Evolutionary conservation across 2,888 invertebrate genomes (phyloP).

Genomic region (Diarsia mendica): DNA sequence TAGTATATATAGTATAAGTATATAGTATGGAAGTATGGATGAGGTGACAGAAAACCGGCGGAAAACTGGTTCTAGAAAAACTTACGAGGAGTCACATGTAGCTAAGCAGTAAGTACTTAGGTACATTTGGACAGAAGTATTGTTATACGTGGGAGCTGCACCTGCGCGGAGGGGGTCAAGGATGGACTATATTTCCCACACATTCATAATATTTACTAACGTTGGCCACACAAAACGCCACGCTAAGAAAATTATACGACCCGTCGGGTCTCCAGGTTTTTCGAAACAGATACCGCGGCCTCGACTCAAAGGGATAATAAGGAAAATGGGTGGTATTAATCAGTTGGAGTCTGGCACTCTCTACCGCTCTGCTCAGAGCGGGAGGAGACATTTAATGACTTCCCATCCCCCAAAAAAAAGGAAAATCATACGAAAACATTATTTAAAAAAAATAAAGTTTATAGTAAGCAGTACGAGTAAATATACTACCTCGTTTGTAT

Average conservation of each 20-base stretch:
- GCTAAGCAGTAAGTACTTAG: slow-evolving; percentile 55
- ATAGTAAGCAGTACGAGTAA: no score
- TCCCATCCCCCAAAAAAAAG: no score
- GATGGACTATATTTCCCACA: slow-evolving; percentile 77
- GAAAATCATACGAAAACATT: not conserved
- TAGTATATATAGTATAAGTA: no score
- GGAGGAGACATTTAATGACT: no score
- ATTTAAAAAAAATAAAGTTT: not conserved
- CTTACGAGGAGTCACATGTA: slow-evolving; percentile 46
- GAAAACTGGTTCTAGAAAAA: slow-evolving; percentile 70
- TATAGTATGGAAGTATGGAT: no score
- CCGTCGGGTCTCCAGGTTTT: no score
- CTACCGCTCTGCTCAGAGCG: no score
- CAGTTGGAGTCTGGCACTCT: no score
- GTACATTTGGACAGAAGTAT: slow-evolving; percentile 72
- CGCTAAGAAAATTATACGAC: not conserved
- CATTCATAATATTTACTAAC: slow-evolving; percentile 66
- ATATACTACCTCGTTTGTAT: no score
- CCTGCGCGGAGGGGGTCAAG: slow-evolving; percentile 78
- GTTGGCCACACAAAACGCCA: slow-evolving; percentile 40
- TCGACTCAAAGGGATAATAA: no score
- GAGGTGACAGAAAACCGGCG: slow-evolving; percentile 61
- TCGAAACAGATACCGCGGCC: no score
- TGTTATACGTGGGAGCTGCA: slow-evolving; percentile 80
- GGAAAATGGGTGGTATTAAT: no score